Base-by-base conservation (phyloP, 1,140 invertebrate species). In the Eupristina koningsbergeri region DNA sequence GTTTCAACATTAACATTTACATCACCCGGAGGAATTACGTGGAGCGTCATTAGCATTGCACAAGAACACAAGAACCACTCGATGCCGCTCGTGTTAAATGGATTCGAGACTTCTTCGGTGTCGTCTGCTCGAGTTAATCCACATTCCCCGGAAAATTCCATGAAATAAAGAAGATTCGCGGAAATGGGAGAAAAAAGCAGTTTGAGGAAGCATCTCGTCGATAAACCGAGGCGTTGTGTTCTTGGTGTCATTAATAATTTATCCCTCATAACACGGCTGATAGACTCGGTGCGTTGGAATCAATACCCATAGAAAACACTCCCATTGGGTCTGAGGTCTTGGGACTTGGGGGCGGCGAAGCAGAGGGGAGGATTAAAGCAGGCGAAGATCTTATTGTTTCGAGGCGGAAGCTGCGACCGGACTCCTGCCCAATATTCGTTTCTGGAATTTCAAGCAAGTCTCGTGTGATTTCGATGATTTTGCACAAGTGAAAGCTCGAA, bases 261-360 rank as follows among this genome's bases (percentile, higher is more conserved):
- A 71, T 71, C 67, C 36, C 19, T 41, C 26, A 17, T 73, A 74
- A 81, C 47, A 45, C 36, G 45, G 34, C 11, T 80, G 34, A 34
- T 67, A 34, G 64, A 50, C 29, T 69, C 7, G 17, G 41, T 36
- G 19, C 39, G 39, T 67, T 13, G 13, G 58, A 63, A 79, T 79
- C 76, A 67, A 78, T 79, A 58, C 53, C 53, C 39, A 45, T 67
- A 31, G 15, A 67, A 41, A 41, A n/a, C 39, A 67, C 76, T 79
- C 69, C 47, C 67, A 61, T 36, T n/a, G 53, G 36, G 2, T 26
- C 13, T 22, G 53, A 19, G 3, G 53, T 22, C 2, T 15, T 17
- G 6, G 17, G 7, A n/a, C n/a, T n/a, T n/a, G n/a, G n/a, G n/a
- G n/a, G n/a, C n/a, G n/a, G n/a, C n/a, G n/a, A n/a, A n/a, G n/a